Conservation (phyloP, 2,113 vertebrate species). For the Hemiscyllium ocellatum region DNA sequence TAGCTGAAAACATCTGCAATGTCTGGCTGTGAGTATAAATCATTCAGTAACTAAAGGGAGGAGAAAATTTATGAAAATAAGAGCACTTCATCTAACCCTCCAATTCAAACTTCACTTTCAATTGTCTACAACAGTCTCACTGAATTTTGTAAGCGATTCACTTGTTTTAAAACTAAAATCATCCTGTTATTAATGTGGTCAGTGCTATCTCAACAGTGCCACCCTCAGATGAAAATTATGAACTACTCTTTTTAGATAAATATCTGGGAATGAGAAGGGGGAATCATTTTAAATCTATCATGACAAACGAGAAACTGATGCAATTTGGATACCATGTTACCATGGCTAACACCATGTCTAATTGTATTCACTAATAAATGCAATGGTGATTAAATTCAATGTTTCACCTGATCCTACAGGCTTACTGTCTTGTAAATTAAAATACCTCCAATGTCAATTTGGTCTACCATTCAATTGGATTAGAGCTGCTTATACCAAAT, state of each 20-base stretch:
- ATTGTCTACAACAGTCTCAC: neutral
- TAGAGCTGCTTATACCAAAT: neutral
- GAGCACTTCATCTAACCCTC: neutral
- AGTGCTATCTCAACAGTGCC: neutral
- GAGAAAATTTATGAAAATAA: too few species aligned
- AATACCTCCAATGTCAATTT: neutral
- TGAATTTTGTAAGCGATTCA: neutral
- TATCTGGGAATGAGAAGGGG: too few species aligned
- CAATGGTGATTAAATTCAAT: neutral
- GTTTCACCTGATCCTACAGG: neutral
- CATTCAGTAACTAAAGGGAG: neutral
- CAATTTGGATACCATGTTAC: neutral
- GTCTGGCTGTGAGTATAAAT: neutral
- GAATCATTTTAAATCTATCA: neutral
- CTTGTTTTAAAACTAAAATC: neutral
- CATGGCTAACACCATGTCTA: neutral
- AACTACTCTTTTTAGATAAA: neutral
- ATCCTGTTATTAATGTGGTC: neutral
- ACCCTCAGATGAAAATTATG: neutral
- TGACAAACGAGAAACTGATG: neutral
- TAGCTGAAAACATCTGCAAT: neutral
- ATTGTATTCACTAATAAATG: neutral
- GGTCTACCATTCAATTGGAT: neutral
- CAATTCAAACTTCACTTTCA: neutral
- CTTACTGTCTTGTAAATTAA: neutral